Evolutionary conservation across 2,888 invertebrate species (phyloP).

Genomic region (Thereva unica): DNA sequence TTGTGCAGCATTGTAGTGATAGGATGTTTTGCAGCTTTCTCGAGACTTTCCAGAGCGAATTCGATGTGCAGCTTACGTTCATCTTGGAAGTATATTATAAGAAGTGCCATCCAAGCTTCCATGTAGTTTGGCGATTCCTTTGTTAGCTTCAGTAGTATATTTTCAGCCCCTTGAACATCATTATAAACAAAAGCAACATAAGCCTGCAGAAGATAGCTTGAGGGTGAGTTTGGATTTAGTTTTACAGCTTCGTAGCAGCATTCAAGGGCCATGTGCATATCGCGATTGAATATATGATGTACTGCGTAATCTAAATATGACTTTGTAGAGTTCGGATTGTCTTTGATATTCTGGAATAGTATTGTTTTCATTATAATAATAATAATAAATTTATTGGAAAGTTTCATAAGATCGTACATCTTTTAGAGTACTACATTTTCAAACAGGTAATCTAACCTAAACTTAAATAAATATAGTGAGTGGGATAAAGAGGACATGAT

Average conservation of each 20-base stretch:
- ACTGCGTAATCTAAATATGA: slow-evolving; percentile 31
- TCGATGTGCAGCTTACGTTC: slow-evolving; percentile 8
- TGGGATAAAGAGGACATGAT: no score
- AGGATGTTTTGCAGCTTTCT: background rate
- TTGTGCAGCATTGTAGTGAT: slow-evolving; percentile 27
- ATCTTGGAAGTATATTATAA: slow-evolving; percentile 13
- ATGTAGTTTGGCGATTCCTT: slow-evolving; percentile 23
- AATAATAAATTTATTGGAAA: no score
- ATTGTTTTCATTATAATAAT: no score
- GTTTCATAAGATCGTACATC: no score
- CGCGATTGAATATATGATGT: slow-evolving; percentile 16
- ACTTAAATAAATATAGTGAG: no score
- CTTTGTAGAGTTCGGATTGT: slow-evolving; percentile 5
- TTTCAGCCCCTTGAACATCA: slow-evolving; percentile 22
- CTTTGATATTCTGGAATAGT: slow-evolving; percentile 37
- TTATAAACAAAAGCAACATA: slow-evolving; percentile 29
- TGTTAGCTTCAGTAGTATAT: slow-evolving; percentile 15
- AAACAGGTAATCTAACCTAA: no score
- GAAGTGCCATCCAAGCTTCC: slow-evolving; percentile 33
- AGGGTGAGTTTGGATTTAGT: slow-evolving; percentile 5
- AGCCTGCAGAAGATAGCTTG: slow-evolving; percentile 29
- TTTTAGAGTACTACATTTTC: no score
- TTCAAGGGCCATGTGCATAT: slow-evolving; percentile 24
- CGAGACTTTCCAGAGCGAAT: background rate
- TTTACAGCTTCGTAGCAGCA: slow-evolving; percentile 30